A percentile compares a stretch with the other conserved stretches of the same genome.
These are phyloP conservation scores for Selene dorsalis DNA, from an alignment of 2,797 vertebrate species.

Conservation along the genomic window DNA sequence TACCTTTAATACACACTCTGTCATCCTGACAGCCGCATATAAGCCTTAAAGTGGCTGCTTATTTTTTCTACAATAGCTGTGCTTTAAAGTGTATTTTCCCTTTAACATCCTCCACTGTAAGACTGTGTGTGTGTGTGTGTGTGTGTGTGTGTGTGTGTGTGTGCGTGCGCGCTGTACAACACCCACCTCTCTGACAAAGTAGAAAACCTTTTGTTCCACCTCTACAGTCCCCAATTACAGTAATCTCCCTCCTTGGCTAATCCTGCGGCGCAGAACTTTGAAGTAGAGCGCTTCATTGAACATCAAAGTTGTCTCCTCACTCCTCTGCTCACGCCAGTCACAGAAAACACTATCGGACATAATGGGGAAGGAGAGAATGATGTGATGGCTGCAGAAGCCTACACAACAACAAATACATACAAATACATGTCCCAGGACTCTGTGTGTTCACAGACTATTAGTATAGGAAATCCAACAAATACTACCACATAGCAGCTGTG, in stretches of 20 bases:
- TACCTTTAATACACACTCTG: background rate
- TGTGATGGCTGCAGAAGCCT: constrained; percentile 37
- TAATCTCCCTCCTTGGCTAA: constrained; percentile 75
- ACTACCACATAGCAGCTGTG: constrained; percentile 14
- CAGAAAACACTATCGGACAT: constrained; percentile 49
- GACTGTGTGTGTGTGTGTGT: constrained; percentile 18
- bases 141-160: constrained; percentile 26
- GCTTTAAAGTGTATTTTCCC: background rate
- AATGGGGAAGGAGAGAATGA: constrained; percentile 31
- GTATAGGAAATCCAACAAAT: constrained; percentile 31
- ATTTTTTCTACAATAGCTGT: constrained; percentile 11
- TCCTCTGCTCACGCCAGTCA: constrained; percentile 30
- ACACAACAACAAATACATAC: constrained; percentile 32
- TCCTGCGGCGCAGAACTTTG: constrained; percentile 69
- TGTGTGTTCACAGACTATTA: constrained; percentile 20
- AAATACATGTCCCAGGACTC: background rate
- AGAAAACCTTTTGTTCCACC: constrained; percentile 75
- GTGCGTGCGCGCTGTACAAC: constrained; percentile 42
- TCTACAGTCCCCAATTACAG: constrained; percentile 75
- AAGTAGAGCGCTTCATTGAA: constrained; percentile 67
- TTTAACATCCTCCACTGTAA: constrained; percentile 19
- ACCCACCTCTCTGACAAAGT: constrained; percentile 56
- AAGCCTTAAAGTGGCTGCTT: background rate
- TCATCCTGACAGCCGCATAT: background rate
- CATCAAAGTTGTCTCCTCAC: constrained; percentile 71